Evolutionary conservation across 2,888 invertebrate species (phyloP), one percentile per base, ranked within the genome.

Genomic region (Choreutis nemorana): DNA sequence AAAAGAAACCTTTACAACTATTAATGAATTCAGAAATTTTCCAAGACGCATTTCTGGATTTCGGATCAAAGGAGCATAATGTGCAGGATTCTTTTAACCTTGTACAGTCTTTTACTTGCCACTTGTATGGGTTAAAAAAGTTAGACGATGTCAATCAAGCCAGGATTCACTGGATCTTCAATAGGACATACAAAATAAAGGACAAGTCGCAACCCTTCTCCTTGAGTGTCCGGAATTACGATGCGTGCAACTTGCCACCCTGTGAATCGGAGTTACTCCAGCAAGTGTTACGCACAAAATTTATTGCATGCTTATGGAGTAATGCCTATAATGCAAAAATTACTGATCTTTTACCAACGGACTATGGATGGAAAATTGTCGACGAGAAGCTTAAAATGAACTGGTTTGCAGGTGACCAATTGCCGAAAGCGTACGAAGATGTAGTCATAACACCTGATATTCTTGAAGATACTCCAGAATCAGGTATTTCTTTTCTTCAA

Each of bases 61-160:
- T 30, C 14, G 26, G 26, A 7, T 21, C 26, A 3, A 18, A 30
- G n/a, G 28, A 14, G 26, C 12, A 28, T 33, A 23, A 30, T 30
- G 32, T 33, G 29, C 30, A 39, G 30, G 32, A 35, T 31, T 32
- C n/a, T 2, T 14, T 21, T 9, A 4, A 8, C 4, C 12, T 12
- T 5, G 12, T 28, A 5, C 10, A 29, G 14, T 13, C 12, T n/a
- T 16, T 26, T 14, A 20, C 25, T 8, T 50, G 47, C 34, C 41
- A 38, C 15, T 35, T 48, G 34, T 49, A 48, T 32, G 37, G 42
- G 11, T 24, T 40, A 21, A 46, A 42, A 38, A 45, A 47, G 32
- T 10, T 40, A 30, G 30, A 24, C 14, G 41, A 47, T 36, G 42
- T 51, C 23, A 41, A 48, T 9, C 14, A 33, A 32, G 31, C 33